phyloP scores from a whole-genome alignment of 2,888 invertebrate genomes.

The Lasioglossum pauxillum region DNA sequence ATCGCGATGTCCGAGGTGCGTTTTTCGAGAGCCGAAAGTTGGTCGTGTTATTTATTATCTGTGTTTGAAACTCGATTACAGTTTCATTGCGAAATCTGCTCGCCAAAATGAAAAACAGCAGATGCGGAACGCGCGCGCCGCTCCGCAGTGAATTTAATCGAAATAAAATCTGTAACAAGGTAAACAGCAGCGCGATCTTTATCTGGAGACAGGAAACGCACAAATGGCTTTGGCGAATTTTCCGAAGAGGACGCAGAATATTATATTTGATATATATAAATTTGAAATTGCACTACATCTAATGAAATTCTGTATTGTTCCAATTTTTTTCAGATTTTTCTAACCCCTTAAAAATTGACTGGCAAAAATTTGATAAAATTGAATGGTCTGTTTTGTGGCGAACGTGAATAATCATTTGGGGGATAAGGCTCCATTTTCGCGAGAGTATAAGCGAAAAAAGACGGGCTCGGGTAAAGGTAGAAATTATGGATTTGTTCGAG shows the following conservation, averaged over 20 bases:
- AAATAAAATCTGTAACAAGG: background rate
- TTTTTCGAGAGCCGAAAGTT: background rate
- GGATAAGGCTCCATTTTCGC: background rate
- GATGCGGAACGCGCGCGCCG: background rate
- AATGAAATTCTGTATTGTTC: background rate
- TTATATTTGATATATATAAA: background rate
- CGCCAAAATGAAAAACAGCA: background rate
- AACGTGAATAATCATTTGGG: background rate
- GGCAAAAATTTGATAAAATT: background rate
- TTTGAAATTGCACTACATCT: background rate
- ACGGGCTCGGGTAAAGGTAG: background rate
- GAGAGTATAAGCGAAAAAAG: background rate
- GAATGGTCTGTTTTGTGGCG: no score
- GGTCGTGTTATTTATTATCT: background rate
- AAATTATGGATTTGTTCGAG: conserved; percentile 9
- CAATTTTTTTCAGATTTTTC: background rate
- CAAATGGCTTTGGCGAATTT: background rate
- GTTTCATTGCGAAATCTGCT: background rate
- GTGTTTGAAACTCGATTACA: background rate
- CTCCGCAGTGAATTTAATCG: background rate
- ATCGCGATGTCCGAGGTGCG: background rate
- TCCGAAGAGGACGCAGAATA: background rate
- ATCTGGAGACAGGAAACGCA: background rate
- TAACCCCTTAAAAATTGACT: no score
- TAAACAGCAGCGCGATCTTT: background rate